Percentiles rank a stretch among this genome's conserved stretches.
Conservation (phyloP, 2,797 vertebrate species). For the Clamator glandarius region DNA sequence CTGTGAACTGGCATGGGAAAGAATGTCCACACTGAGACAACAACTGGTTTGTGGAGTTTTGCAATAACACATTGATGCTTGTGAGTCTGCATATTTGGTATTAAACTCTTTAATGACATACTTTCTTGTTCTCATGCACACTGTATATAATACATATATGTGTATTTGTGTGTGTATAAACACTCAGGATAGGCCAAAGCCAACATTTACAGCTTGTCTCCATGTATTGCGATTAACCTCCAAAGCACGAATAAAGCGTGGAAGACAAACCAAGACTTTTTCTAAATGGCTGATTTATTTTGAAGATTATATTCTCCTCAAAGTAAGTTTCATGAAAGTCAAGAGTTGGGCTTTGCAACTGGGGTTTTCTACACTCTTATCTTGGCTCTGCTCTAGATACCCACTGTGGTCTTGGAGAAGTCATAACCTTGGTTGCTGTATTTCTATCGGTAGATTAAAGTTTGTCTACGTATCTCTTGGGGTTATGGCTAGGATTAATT, state of each 20-base stretch:
- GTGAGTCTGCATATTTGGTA: neutral
- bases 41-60: neutral
- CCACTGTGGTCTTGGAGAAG: neutral
- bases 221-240: neutral
- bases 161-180: neutral
- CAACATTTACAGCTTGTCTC: neutral
- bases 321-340: neutral
- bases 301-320: neutral
- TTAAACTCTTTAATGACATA: neutral
- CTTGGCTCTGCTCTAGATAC: neutral
- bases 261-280: neutral
- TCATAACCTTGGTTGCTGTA: neutral
- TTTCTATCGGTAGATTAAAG: neutral
- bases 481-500: conserved; percentile 23
- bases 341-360: neutral
- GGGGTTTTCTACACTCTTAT: neutral
- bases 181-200: neutral
- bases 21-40: neutral
- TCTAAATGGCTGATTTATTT: neutral
- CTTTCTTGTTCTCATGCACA: neutral
- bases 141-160: fast-evolving
- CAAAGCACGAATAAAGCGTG: neutral
- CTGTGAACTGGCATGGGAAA: neutral
- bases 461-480: conserved; percentile 33
- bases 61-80: neutral